A percentile compares a stretch with the other conserved stretches of the same genome.
Evolutionary conservation across 2,113 vertebrate species (phyloP).

Genomic region (Phylloscopus whistleri): DNA sequence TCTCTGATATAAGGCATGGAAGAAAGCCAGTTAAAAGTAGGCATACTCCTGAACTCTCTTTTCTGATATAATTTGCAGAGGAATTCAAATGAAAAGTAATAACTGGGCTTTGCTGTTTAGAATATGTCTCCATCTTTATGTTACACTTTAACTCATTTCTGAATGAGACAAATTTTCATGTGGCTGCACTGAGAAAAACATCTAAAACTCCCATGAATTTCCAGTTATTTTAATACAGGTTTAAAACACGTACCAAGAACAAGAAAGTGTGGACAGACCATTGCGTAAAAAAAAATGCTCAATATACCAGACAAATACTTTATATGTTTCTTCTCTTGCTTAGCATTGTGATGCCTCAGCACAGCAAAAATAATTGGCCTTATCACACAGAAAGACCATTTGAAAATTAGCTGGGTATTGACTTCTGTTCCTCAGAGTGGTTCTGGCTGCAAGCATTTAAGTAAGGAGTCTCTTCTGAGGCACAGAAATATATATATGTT

Average conservation of each 20-base stretch:
- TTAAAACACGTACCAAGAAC: not conserved
- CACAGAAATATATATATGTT: not conserved
- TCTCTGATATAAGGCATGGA: not conserved
- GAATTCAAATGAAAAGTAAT: not conserved
- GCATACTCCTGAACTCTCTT: not conserved
- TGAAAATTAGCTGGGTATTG: not conserved
- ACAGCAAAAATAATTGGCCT: not conserved
- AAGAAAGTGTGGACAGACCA: not conserved
- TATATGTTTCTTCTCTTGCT: not conserved
- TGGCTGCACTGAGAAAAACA: not conserved
- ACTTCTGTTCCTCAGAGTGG: not conserved
- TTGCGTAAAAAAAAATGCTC: not conserved
- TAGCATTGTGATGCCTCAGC: not conserved
- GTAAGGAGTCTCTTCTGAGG: not conserved
- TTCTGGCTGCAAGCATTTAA: not conserved
- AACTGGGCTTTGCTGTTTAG: not conserved
- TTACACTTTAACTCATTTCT: not conserved
- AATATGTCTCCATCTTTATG: not conserved
- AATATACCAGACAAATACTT: not conserved
- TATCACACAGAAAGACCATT: not conserved
- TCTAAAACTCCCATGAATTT: not conserved
- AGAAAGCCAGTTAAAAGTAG: not conserved
- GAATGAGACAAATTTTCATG: not conserved
- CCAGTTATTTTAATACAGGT: not conserved
- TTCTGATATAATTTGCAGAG: not conserved